A percentile compares a stretch with the other conserved stretches of the same genome.
Conservation (phyloP, 2,113 vertebrate species). For the Melospiza melodia region DNA sequence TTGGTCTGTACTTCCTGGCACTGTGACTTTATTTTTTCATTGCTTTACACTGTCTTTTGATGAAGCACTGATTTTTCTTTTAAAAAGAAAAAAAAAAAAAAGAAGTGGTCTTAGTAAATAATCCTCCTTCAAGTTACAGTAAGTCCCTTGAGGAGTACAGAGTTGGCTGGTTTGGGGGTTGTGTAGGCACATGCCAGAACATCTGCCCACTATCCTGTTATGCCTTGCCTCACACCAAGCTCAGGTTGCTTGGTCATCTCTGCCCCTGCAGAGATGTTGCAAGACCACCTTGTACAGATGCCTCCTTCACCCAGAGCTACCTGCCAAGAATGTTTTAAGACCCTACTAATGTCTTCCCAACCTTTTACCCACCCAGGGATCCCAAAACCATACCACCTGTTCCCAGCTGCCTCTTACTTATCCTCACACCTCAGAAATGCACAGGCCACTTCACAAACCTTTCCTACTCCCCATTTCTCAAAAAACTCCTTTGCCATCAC, state of each 20-base stretch:
- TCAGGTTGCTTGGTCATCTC: neutral
- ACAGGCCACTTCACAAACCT: neutral
- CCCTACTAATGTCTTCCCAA: neutral
- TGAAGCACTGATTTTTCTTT: neutral
- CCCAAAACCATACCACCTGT: neutral
- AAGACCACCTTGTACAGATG: neutral
- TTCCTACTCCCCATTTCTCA: neutral
- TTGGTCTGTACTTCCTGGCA: slow-evolving; percentile 18
- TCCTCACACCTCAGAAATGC: neutral
- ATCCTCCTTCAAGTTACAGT: neutral
- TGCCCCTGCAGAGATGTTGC: neutral
- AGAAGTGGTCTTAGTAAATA: neutral
- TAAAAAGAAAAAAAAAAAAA: neutral
- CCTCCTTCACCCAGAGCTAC: neutral
- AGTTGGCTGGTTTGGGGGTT: neutral
- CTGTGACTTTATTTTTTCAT: neutral
- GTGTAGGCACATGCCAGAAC: neutral
- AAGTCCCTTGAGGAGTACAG: neutral
- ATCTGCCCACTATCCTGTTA: neutral
- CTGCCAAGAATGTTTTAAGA: neutral
- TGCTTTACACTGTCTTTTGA: neutral
- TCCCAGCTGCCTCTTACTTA: neutral
- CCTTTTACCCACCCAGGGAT: neutral
- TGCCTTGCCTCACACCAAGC: neutral
- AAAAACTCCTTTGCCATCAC: neutral